These are phyloP conservation scores for Channallabes apus DNA, from an alignment of 2,797 vertebrate genomes.

Conservation along the genomic window DNA sequence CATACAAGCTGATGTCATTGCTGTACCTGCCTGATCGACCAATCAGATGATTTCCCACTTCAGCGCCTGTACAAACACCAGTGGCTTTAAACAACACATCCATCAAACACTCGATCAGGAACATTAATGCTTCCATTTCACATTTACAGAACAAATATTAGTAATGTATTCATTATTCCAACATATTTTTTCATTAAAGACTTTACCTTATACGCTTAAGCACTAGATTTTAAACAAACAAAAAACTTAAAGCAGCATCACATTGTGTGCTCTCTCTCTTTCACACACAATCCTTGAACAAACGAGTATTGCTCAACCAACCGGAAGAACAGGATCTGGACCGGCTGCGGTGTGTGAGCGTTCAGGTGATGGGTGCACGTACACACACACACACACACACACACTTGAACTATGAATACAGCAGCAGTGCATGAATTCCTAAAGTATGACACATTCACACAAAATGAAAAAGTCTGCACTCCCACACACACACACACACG, in stretches of 20 bases:
- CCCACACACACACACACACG: constrained; percentile 7
- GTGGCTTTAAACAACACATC: not conserved
- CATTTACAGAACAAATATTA: not conserved
- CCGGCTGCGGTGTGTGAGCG: constrained; percentile 44
- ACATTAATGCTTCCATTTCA: not conserved
- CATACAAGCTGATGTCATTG: constrained; percentile 2
- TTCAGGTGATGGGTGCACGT: constrained; percentile 35
- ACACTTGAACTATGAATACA: constrained; percentile 23
- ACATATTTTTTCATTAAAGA: too few species aligned
- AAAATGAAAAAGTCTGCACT: not conserved
- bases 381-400: constrained; percentile 32
- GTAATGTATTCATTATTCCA: not conserved
- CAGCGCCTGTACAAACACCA: not conserved
- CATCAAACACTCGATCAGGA: not conserved
- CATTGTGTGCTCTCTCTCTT: constrained; percentile 15
- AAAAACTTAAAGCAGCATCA: not conserved
- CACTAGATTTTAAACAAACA: not conserved
- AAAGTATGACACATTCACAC: constrained; percentile 5
- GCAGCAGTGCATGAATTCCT: constrained; percentile 22
- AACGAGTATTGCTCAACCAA: constrained; percentile 80
- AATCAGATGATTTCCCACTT: not conserved
- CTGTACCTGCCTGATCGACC: not conserved
- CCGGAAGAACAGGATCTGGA: constrained; percentile 76
- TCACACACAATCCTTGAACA: constrained; percentile 51
- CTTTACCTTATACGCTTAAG: not conserved